Percentiles rank a stretch among this genome's conserved stretches.
Evolutionary conservation across 1,140 invertebrate species (phyloP).

Genomic region (Saccostrea echinata): DNA sequence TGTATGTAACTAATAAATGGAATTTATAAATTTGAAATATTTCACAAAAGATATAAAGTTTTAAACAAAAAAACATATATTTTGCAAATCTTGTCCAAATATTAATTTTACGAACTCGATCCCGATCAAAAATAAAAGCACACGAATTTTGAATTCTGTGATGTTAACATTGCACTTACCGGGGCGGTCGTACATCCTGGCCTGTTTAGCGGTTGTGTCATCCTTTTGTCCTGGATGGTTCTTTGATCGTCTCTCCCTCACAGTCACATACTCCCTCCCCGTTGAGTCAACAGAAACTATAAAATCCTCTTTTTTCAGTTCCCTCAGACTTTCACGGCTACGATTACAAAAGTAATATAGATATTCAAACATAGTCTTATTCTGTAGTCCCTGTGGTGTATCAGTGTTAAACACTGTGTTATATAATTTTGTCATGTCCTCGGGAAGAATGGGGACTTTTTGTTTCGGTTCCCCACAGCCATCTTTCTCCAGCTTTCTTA

Average conservation of each 20-base stretch:
- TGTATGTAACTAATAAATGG: too few relatives aligned
- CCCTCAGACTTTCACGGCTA: conserved; percentile 37
- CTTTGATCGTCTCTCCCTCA: conserved; percentile 11
- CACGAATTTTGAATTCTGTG: too few relatives aligned
- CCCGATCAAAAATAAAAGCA: too few relatives aligned
- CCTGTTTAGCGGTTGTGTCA: background rate
- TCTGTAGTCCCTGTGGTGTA: conserved; percentile 42
- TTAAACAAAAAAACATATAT: too few relatives aligned
- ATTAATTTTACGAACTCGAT: too few relatives aligned
- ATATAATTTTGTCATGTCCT: conserved; percentile 37
- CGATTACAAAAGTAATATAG: conserved; percentile 44
- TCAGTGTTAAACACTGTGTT: background rate
- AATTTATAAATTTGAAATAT: too few relatives aligned
- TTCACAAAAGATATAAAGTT: too few relatives aligned
- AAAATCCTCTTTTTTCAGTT: conserved; percentile 25
- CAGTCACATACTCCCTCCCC: background rate
- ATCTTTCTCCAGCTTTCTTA: conserved; percentile 8
- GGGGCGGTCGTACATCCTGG: conserved; percentile 26
- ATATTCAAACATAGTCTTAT: conserved; percentile 44
- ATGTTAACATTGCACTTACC: background rate
- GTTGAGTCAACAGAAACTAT: background rate
- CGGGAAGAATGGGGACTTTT: background rate
- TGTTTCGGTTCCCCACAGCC: conserved; percentile 3
- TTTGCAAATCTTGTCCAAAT: too few relatives aligned
- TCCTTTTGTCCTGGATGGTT: conserved; percentile 14